Conservation (phyloP, 2,113 vertebrate genomes). For the Scomber colias region DNA sequence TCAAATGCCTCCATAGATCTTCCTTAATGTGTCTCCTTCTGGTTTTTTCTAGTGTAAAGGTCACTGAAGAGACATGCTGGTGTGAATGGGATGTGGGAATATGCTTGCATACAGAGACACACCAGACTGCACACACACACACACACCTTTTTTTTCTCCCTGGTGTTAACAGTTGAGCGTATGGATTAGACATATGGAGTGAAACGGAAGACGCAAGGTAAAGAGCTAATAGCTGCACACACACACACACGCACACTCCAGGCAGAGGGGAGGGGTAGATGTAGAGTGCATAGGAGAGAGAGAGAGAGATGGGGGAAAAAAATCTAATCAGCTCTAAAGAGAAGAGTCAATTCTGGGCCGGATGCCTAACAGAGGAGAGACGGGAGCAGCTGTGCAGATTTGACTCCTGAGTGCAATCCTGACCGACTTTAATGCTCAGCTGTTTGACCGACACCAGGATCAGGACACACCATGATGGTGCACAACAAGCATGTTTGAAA, state of each 20-base stretch:
- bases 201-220: constrained; percentile 17
- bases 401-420: constrained; percentile 52
- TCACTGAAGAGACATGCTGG: not conserved
- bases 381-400: constrained; percentile 61
- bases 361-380: constrained; percentile 27
- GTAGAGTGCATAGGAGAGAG: not conserved
- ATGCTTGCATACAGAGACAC: not conserved
- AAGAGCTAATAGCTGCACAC: constrained; percentile 25
- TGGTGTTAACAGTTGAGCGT: constrained; percentile 17
- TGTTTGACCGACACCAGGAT: constrained; percentile 22
- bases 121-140: not conserved
- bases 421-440: constrained; percentile 31
- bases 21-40: constrained; percentile 10
- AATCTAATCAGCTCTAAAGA: constrained; percentile 63
- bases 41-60: constrained; percentile 30
- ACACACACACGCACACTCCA: not conserved
- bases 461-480: not conserved
- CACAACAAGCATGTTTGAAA: not conserved
- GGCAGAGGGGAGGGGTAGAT: not conserved
- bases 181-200: constrained; percentile 18
- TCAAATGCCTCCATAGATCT: constrained; percentile 42
- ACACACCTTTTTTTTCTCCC: not conserved
- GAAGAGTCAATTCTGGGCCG: constrained; percentile 43
- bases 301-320: not conserved
- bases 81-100: not conserved